Conservation (phyloP, 2,797 vertebrate genomes). For the Botia almorhae region DNA sequence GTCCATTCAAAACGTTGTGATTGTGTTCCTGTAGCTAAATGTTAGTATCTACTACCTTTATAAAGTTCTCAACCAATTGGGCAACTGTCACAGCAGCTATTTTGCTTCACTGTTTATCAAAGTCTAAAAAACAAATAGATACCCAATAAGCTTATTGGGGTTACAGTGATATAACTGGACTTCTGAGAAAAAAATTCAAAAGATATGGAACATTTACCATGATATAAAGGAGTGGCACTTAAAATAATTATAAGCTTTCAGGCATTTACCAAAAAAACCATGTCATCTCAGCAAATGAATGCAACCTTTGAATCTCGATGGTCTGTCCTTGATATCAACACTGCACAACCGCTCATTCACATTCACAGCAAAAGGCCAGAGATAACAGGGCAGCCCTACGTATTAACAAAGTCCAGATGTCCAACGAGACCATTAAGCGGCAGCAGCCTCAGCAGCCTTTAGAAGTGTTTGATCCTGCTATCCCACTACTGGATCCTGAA, state of each 20-base stretch:
- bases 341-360: conserved; percentile 7
- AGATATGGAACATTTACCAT: conserved; percentile 28
- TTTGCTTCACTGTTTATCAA: neutral
- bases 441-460: conserved; percentile 85
- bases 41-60: neutral
- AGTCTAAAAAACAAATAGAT: conserved; percentile 1
- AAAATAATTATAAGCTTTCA: conserved; percentile 16
- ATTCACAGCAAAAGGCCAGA: conserved; percentile 95
- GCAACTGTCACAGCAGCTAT: neutral
- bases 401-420: conserved; percentile 99
- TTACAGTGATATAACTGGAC: neutral
- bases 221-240: neutral
- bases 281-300: conserved; percentile 31
- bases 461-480: conserved; percentile 91
- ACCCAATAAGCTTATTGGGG: neutral
- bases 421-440: conserved; percentile 92
- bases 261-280: conserved; percentile 25
- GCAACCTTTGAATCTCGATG: conserved; percentile 29
- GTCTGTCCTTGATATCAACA: conserved; percentile 33
- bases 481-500: conserved; percentile 91
- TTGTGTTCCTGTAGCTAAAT: neutral
- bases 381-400: conserved; percentile 97
- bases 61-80: neutral
- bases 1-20: neutral
- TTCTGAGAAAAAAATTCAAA: conserved; percentile 13